phyloP scores from a whole-genome alignment of 2,888 invertebrate species.

The Piscicola geometra region DNA sequence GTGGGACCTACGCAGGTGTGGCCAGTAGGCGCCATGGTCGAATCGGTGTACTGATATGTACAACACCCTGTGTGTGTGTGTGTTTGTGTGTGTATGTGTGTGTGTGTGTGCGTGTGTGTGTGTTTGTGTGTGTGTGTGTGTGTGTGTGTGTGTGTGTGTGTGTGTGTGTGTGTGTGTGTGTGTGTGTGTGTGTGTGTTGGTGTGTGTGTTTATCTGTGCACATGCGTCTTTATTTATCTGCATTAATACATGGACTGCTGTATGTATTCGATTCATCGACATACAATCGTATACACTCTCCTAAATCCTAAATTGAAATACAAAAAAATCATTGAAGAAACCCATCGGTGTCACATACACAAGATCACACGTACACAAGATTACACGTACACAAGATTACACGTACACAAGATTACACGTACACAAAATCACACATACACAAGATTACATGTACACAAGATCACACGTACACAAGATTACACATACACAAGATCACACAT shows the following conservation, averaged over 20 bases:
- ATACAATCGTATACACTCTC: too few species aligned
- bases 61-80: neutral
- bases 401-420: too few species aligned
- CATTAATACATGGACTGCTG: neutral
- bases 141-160: slow-evolving; percentile 19
- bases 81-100: neutral
- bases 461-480: too few species aligned
- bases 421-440: too few species aligned
- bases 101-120: slow-evolving; percentile 14
- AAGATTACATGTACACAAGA: too few species aligned
- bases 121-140: slow-evolving; percentile 16
- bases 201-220: slow-evolving; percentile 10
- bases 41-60: neutral
- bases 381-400: too few species aligned
- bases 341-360: too few species aligned
- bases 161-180: slow-evolving; percentile 19
- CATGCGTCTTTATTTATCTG: slow-evolving; percentile 1
- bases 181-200: slow-evolving; percentile 13
- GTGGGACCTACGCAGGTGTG: neutral
- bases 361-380: too few species aligned
- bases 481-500: too few species aligned
- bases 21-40: neutral
- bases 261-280: neutral
- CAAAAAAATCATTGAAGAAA: too few species aligned
- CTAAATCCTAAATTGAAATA: neutral